These are phyloP conservation scores for Irena cyanogastra DNA, from an alignment of 2,113 vertebrate genomes.

Conservation along the genomic window DNA sequence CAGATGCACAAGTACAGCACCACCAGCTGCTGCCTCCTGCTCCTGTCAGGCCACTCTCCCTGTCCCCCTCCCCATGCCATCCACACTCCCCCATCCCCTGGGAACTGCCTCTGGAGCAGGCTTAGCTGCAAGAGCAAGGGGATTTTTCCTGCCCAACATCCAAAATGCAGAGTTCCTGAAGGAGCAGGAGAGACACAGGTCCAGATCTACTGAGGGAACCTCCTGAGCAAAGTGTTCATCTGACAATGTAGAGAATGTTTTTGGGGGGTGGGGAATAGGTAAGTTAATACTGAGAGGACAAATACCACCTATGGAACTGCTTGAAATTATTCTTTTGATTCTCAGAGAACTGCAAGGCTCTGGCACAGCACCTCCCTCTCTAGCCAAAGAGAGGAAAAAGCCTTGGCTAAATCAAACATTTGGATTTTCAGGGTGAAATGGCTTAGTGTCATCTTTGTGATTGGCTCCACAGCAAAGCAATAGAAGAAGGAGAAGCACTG, in stretches of 20 bases:
- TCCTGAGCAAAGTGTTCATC: neutral
- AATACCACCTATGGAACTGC: neutral
- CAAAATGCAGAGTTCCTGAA: neutral
- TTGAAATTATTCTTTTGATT: neutral
- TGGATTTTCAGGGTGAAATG: neutral
- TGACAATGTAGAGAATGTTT: neutral
- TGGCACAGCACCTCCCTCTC: neutral
- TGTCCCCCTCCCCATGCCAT: neutral
- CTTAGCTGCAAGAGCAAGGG: neutral
- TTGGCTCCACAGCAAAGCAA: neutral
- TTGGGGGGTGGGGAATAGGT: neutral
- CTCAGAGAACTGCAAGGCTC: neutral
- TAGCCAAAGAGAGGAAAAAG: neutral
- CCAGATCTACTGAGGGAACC: neutral
- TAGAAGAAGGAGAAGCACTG: neutral
- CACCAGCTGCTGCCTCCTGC: slow-evolving; percentile 37
- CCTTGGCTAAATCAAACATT: neutral
- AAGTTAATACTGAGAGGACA: neutral
- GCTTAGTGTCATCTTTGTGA: neutral
- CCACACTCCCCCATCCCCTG: fast-evolving
- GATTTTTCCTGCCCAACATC: neutral
- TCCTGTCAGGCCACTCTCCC: neutral
- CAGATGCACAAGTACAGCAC: slow-evolving; percentile 28
- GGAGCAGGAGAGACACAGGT: neutral
- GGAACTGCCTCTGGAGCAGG: neutral